Evolutionary conservation across 2,797 vertebrate genomes (phyloP).

Genomic region (Cichlasoma orientale): DNA sequence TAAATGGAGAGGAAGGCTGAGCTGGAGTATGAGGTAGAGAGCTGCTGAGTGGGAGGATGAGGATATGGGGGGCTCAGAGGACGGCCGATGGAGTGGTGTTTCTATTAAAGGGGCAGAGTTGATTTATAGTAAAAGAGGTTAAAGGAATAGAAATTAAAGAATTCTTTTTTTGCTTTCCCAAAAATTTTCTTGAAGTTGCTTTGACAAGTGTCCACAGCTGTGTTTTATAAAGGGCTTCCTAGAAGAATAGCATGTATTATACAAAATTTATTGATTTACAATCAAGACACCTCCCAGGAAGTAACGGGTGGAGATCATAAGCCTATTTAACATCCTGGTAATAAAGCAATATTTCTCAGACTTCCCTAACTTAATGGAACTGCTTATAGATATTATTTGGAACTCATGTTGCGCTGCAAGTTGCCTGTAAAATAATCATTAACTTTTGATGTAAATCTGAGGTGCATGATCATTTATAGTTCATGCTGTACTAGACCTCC

Average conservation of each 20-base stretch:
- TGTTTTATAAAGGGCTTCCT: not conserved
- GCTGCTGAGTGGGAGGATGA: conserved; percentile 63
- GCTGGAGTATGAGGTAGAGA: conserved; percentile 58
- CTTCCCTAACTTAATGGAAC: not conserved
- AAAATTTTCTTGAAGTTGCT: not conserved
- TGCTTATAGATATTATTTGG: not conserved
- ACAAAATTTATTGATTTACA: not conserved
- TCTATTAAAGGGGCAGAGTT: conserved; percentile 70
- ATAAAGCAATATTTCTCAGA: not conserved
- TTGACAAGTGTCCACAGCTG: not conserved
- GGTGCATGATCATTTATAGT: not conserved
- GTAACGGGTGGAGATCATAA: not conserved
- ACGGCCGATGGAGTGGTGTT: conserved; percentile 61
- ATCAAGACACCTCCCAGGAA: not conserved
- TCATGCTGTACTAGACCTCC: too few species aligned
- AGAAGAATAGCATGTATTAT: not conserved
- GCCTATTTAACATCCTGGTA: not conserved
- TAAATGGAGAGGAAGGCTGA: conserved; percentile 59
- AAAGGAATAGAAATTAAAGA: not conserved
- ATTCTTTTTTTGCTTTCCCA: not conserved
- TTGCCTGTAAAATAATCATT: not conserved
- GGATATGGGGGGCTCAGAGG: conserved; percentile 37
- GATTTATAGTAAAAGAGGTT: not conserved
- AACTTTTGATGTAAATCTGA: not conserved
- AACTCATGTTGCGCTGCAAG: not conserved